Evolutionary conservation across 2,797 vertebrate species (phyloP).

Genomic region (Alfaro cultratus): DNA sequence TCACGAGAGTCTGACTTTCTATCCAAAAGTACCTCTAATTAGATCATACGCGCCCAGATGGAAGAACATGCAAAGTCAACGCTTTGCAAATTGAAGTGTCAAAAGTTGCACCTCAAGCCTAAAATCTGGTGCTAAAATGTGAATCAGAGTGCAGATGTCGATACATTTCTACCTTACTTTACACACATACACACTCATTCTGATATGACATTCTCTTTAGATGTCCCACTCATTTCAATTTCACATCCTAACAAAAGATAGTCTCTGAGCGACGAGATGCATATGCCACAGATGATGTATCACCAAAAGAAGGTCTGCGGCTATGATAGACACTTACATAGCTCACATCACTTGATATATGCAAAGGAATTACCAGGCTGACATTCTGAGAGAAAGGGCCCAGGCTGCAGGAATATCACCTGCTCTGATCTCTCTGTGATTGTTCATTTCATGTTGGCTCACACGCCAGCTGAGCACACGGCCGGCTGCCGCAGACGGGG

Average conservation of each 20-base stretch:
- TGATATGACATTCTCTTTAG: conserved; percentile 33
- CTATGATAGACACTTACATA: conserved; percentile 53
- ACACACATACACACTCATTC: conserved; percentile 5
- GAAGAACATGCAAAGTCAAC: not conserved
- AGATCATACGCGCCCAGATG: conserved; percentile 9
- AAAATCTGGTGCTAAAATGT: conserved; percentile 1
- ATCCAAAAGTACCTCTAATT: not conserved
- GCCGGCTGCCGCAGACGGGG: conserved; percentile 39
- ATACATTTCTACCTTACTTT: conserved; percentile 29
- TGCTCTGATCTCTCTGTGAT: conserved; percentile 70
- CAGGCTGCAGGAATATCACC: conserved; percentile 52
- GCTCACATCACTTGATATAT: conserved; percentile 65
- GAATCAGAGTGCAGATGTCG: conserved; percentile 25
- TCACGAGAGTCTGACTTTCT: not conserved
- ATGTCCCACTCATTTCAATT: conserved; percentile 51
- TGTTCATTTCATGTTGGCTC: conserved; percentile 70
- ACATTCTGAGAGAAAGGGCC: conserved; percentile 65
- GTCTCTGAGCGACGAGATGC: conserved; percentile 20
- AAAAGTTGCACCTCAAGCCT: not conserved
- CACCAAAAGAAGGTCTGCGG: conserved; percentile 18
- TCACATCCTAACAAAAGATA: conserved; percentile 50
- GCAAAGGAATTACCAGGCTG: conserved; percentile 66
- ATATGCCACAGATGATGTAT: conserved; percentile 48
- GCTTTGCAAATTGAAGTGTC: conserved; percentile 1
- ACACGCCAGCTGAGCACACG: conserved; percentile 68